phyloP scores from a whole-genome alignment of 23 tunicate genomes.

The Halocynthia aurantium region DNA sequence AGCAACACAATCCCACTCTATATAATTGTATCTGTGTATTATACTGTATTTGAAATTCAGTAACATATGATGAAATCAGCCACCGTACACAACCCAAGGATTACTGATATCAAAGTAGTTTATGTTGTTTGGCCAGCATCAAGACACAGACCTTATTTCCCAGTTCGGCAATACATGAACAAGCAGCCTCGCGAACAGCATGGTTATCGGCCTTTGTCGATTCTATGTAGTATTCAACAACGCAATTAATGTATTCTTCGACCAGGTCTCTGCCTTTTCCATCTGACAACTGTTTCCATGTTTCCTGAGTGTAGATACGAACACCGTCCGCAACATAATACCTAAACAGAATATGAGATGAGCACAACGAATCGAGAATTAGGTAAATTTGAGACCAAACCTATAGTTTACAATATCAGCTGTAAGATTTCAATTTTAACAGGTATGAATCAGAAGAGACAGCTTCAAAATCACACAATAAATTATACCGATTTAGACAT shows the following conservation, averaged over 20 bases:
- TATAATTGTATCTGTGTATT: too few species aligned
- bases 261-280: constrained; percentile 73
- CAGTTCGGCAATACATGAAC: constrained; percentile 94
- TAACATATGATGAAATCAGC: too few species aligned
- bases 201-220: constrained; percentile 90
- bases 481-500: constrained; percentile 34
- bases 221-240: constrained; percentile 50
- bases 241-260: constrained; percentile 57
- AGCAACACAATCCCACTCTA: too few species aligned
- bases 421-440: too few species aligned
- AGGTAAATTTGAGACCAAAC: not conserved
- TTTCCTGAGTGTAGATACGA: constrained; percentile 77
- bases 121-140: not conserved
- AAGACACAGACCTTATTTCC: constrained; percentile 23
- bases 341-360: not conserved
- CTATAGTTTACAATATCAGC: too few species aligned
- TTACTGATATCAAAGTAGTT: too few species aligned
- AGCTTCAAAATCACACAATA: not conserved
- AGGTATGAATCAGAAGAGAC: too few species aligned
- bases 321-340: constrained; percentile 96
- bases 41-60: too few species aligned
- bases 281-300: constrained; percentile 56
- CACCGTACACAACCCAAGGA: too few species aligned
- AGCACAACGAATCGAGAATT: not conserved
- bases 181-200: constrained; percentile 97